phyloP scores from a whole-genome alignment of 2,797 vertebrate species.

The Muraenolepis orangiensis region DNA sequence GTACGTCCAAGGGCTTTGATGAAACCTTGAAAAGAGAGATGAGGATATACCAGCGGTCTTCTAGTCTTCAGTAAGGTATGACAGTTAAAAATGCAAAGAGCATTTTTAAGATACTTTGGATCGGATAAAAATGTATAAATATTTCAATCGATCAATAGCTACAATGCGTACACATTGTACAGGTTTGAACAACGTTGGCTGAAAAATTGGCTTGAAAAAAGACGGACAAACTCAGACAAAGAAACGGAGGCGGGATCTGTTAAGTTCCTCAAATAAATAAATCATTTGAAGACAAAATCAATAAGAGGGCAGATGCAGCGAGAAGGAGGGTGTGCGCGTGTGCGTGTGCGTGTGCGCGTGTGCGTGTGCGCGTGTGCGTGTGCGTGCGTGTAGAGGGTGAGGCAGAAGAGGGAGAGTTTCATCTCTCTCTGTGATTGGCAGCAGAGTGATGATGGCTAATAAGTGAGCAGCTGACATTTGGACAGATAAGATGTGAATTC shows the following conservation, averaged over 20 bases:
- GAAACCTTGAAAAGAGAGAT: background rate
- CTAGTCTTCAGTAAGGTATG: background rate
- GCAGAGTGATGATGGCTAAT: slow-evolving; percentile 62
- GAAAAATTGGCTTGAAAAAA: background rate
- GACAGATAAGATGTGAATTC: slow-evolving; percentile 73
- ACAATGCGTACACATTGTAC: background rate
- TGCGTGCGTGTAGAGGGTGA: slow-evolving; percentile 17
- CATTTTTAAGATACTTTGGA: background rate
- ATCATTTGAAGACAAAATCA: slow-evolving; percentile 31
- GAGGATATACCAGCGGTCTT: background rate
- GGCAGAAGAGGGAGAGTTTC: slow-evolving; percentile 16
- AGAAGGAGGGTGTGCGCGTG: background rate
- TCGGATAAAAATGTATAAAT: background rate
- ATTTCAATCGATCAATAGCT: background rate
- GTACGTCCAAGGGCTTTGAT: background rate
- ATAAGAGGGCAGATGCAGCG: slow-evolving; percentile 28
- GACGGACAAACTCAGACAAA: background rate
- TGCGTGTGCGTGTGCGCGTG: background rate
- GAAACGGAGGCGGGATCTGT: slow-evolving; percentile 23
- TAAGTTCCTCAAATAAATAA: slow-evolving; percentile 20
- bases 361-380: background rate
- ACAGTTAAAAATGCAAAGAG: background rate
- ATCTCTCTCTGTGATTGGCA: slow-evolving; percentile 64
- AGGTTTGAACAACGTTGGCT: background rate
- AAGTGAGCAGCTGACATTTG: slow-evolving; percentile 76